Evolutionary conservation across 1,140 invertebrate genomes (phyloP).

Genomic region (Aphelenchoides besseyi): DNA sequence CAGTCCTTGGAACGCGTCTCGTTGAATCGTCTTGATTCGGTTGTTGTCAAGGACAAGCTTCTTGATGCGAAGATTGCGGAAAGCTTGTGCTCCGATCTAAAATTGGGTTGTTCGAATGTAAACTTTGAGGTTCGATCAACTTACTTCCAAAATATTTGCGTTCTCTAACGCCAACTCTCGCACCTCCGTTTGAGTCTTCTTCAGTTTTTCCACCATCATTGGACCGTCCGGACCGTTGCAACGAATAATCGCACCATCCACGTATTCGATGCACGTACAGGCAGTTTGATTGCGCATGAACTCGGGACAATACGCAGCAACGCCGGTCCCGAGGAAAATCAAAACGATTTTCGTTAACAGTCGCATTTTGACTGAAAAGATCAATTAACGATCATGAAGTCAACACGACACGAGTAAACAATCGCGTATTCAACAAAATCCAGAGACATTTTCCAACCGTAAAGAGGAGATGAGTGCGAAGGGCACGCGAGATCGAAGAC

Average conservation of each 20-base stretch:
- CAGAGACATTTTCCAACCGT: background rate
- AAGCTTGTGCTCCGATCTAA: conserved; percentile 57
- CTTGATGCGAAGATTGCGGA: conserved; percentile 59
- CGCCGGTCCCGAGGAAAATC: background rate
- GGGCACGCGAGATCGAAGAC: background rate
- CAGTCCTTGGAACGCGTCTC: conserved; percentile 55
- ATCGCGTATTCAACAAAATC: background rate
- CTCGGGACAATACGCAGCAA: conserved; percentile 47
- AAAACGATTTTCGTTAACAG: conserved; percentile 26
- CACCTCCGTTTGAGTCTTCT: conserved; percentile 52
- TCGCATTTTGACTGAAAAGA: conserved; percentile 5
- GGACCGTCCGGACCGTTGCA: conserved; percentile 57
- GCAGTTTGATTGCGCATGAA: conserved; percentile 52
- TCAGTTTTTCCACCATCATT: conserved; percentile 55
- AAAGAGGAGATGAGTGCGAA: background rate
- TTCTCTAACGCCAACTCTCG: conserved; percentile 58
- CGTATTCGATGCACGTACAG: conserved; percentile 57
- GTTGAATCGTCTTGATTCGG: conserved; percentile 53
- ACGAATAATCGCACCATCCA: conserved; percentile 61
- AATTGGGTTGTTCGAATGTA: conserved; percentile 7
- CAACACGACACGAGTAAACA: background rate
- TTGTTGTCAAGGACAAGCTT: conserved; percentile 63
- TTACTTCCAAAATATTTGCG: conserved; percentile 61
- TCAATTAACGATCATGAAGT: background rate
- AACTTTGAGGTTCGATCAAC: conserved; percentile 11